Base-by-base conservation (phyloP, 2,113 vertebrate genomes). In the Tragelaphus buxtoni region DNA sequence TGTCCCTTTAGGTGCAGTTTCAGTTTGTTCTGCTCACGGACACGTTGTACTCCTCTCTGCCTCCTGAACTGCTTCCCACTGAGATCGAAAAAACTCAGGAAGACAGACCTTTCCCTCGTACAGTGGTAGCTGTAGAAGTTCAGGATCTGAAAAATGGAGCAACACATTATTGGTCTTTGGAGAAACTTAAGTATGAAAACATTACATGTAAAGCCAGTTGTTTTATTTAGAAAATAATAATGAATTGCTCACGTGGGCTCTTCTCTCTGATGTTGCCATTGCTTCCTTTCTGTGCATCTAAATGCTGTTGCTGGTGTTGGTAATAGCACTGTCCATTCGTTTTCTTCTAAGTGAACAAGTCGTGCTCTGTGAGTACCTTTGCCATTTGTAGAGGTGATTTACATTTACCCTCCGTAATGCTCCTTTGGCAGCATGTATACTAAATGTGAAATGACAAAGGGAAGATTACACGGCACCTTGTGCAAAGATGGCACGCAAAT, bases 111-210 rank as follows among this genome's bases (percentile, higher is more conserved):
- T 99, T 99, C 97, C 99, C 99, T 18, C 99, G 99, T 13, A 99
- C 99, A 0, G 99, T 99, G 98, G 99, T 99, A 77, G 99, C 99
- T 0, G 99, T 99, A 5, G 99, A 99, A 83, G 99, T 99, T 45
- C 99, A 99, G 97, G 99, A 99, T 97, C 98, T 99, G 87, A 99
- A 99, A 98, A 99, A 99, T 0, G 99, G 99, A 95, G 99, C 99
- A 1, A 99, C 99, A 0, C 99, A 99, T 97, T 99, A 99, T 97
- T 99, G 99, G 99, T 99, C 99, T 96, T 97, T 99, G 79, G 99
- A 99, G 85, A 99, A 99, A 97, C 99, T 99, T 96, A 99, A 99
- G 99, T 99, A 99, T 97, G 99, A 90, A 30, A 42, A 79, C 7
- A 0, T 9, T n/a, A 0, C 1, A 30, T 26, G 1, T 72, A 0